Base-by-base conservation (phyloP, 2,888 invertebrate genomes). In the Andrena camellia region DNA sequence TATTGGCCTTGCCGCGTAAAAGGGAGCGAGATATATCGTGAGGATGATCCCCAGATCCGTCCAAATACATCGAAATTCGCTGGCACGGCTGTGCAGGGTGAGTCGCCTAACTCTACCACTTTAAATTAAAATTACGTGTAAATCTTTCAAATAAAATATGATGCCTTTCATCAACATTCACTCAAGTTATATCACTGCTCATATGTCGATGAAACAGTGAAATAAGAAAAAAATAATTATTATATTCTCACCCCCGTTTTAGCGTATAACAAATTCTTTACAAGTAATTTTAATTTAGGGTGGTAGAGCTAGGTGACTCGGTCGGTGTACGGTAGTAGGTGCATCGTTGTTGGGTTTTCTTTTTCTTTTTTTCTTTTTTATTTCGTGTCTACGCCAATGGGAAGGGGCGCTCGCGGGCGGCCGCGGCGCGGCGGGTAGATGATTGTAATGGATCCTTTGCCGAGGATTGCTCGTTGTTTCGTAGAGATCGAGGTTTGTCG, bases 1-100 rank as follows among this genome's bases (percentile, higher is more conserved):
- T 90, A 89, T 90, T 90, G 90, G 87, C 90, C 90, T 90, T 89
- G 88, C 86, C 84, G 33, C 60, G 66, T 20, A 59, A 68, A 72
- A 86, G 86, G 42, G 42, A 42, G 42, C 42, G 42, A 42, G 42
- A 42, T 42, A 42, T 42, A 88, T 88, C 87, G 81, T 70, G 31
- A 81, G 75, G 84, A 87, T 85, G 77, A 83, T 82, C 63, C 57
- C 54, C n/a, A 17, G 54, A 54, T 54, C 33, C 52, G 64, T 76
- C 71, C 57, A 42, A 71, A 62, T 62, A 17, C 67, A 2, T 71
- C 66, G 67, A 78, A 63, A 62, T 74, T 63, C 50, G 20, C 5
- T 26, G 8, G 60, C 10, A n/a, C 10, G 1, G 2, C 4, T 60
- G 7, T 3, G 42, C 26, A 2, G 42, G 42, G 42, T 42, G 42